Evolutionary conservation across 2,888 invertebrate species (phyloP), one percentile per base, ranked within the genome.

Genomic region (Thera obeliscata): DNA sequence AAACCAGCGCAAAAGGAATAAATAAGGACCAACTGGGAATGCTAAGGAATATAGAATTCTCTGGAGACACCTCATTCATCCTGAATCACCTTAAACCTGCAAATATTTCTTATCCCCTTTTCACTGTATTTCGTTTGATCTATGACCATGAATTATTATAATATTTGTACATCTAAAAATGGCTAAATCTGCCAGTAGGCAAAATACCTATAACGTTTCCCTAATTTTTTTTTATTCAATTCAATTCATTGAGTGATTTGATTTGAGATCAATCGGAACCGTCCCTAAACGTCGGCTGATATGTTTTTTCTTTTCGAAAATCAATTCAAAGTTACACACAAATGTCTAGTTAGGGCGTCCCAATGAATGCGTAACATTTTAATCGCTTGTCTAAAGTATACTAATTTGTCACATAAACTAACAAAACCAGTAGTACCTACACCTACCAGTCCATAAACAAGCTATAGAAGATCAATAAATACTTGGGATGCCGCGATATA

Each of bases 401-500:
- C 61, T 73, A 70, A 74, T 71, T 71, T 67, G 73, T 70, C 69
- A 66, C 54, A 63, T 67, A 69, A 67, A 60, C 59, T 52, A 62
- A 69, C 64, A 68, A 62, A 75, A 75, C 73, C 68, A 71, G 71
- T 72, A 75, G 70, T 68, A 57, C 54, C 64, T 63, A 38, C 61
- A 22, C 22, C 22, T 8, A 61, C 61, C 79, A 74, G 70, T 71
- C 72, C 74, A 81, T 87, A 84, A 84, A 85, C 79, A 79, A 80
- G 76, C 74, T 79, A 81, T 81, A 71, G 79, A 74, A 77, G 74
- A 74, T 78, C 80, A 83, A 86, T 84, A 84, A 85, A 86, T 83
- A 84, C 75, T 78, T 78, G 80, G 78, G 81, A 84, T 81, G 78
- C 76, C 79, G 75, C 75, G 71, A 83, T 88, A 82, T 82, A 83